Base-by-base conservation (phyloP, 2,113 vertebrate species). In the Albula goreensis region DNA sequence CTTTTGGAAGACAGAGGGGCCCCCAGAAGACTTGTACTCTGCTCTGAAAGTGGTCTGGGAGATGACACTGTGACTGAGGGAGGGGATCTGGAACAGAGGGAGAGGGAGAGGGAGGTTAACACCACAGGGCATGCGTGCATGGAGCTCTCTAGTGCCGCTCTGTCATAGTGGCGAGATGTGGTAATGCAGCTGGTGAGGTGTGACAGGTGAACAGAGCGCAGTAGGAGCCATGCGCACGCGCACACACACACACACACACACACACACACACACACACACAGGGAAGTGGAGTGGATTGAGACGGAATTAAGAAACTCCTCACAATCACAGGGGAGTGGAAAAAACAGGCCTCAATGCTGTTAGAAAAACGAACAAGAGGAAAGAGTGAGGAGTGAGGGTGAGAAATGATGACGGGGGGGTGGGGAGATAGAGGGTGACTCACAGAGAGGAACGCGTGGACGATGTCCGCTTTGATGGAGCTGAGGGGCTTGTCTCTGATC, bases 401-500 rank as follows among this genome's bases (percentile, higher is more conserved):
- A 56, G 8, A 31, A 9, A 83, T 10, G 60, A 10, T 53, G 63
- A 66, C n/a, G 25, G 48, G 25, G 6, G 41, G 5, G 5, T 4
- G 51, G 9, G n/a, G 22, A 60, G 50, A 5, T n/a, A 10, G 8
- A 25, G 19, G 51, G 56, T 89, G 81, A 92, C 96, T 96, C 92
- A 98, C 97, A 6, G 97, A 98, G 88, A 98, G 94, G 86, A 98
- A 98, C 88, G 97, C 97, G 3, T 98, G 97, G 89, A 98, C 97
- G 53, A 98, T 97, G 93, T 98, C 97, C 0, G 97, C 97, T 92
- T 98, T 98, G 93, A 98, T 97, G n/a, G 97, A 98, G 93, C 97
- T 97, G 89, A 98, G 96, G 4, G 97, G 97, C 89, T 98, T 98
- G 94, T 97, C 97, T 93, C 94, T 94, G 83, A 98, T 97, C 92